Evolutionary conservation across 2,888 invertebrate genomes (phyloP), one percentile per base, ranked within the genome.

Genomic region (Amiota mariae): DNA sequence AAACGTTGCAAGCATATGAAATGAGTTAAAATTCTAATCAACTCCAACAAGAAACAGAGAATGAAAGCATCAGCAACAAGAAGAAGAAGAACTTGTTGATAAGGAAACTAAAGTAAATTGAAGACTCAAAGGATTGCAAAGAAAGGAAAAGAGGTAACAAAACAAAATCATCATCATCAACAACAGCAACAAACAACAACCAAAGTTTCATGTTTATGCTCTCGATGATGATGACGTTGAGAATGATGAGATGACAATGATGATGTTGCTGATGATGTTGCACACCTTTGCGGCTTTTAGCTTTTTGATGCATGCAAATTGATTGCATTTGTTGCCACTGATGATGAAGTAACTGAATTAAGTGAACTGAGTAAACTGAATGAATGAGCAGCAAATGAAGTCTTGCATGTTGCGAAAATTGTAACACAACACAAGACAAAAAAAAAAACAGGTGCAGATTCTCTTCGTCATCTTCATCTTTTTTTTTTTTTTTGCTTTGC

Each of bases 291-390:
- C 54, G 47, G 46, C 13, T 12, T 15, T 12, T 13, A 18, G 8
- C 59, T 36, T 18, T 51, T 54, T 15, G 56, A 46, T n/a, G 70
- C 81, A 86, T 85, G 85, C 85, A 85, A 86, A 86, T 85, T 86
- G 85, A 85, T 85, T 85, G 84, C 63, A 82, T 83, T 75, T 77
- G 83, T 73, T 63, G 73, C 63, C 74, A 57, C 15, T 61, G 72
- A 47, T 61, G 72, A 47, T 72, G 76, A 10, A 47, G 76, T 71
- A 11, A 68, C 68, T 56, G 67, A 36, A 36, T 36, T 36, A 6
- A 36, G 36, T 36, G 36, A 6, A 36, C 36, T 36, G 2, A 36
- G 6, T 36, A 36, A 36, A 36, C 36, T 4, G 36, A 36, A 36
- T 36, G 36, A 36, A 36, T 36, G 36, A 6, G 36, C 36, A 6